Evolutionary conservation across 2,888 invertebrate species (phyloP).

Genomic region (Mesorhabditis spiculigera): DNA sequence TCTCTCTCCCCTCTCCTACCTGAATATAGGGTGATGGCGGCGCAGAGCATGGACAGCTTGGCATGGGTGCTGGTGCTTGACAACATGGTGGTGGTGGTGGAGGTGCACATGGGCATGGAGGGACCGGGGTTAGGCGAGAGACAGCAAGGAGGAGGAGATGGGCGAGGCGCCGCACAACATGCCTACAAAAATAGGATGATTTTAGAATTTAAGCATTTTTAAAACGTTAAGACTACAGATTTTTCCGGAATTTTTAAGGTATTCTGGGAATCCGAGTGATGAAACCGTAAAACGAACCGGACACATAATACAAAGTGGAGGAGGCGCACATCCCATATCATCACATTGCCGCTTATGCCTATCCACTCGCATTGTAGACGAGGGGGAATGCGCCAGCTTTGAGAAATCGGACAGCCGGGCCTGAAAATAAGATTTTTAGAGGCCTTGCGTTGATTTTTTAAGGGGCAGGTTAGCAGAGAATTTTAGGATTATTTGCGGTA

Average conservation of each 20-base stretch:
- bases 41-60: slow-evolving; percentile 5
- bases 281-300: no score
- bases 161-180: slow-evolving; percentile 30
- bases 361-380: neutral
- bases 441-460: no score
- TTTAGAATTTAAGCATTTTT: no score
- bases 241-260: no score
- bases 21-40: slow-evolving; percentile 14
- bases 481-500: no score
- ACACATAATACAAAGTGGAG: neutral
- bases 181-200: slow-evolving; percentile 10
- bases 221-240: no score
- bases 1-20: slow-evolving; percentile 9
- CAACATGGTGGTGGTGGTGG: slow-evolving; percentile 5
- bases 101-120: slow-evolving; percentile 11
- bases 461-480: no score
- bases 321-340: neutral
- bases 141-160: slow-evolving; percentile 24
- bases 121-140: slow-evolving; percentile 11
- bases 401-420: neutral
- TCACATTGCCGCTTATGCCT: neutral
- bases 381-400: neutral
- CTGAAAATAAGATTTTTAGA: no score
- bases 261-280: no score
- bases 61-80: neutral